Conservation (phyloP, 1,140 invertebrate species). For the Drosophila subobscura region DNA sequence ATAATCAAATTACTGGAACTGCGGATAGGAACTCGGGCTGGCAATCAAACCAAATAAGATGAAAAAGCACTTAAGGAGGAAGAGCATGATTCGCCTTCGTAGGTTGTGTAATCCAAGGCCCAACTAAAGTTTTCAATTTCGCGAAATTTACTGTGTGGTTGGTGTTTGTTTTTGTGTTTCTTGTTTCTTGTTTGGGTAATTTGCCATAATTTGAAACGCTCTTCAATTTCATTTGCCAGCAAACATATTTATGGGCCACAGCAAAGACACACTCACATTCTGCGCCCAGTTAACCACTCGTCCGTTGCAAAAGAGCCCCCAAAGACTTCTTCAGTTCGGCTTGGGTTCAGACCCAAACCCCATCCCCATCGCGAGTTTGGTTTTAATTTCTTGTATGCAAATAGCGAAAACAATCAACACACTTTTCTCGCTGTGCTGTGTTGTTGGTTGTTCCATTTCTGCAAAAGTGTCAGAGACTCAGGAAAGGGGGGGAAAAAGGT, state of each 20-base stretch:
- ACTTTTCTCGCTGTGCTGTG: slow-evolving; percentile 10
- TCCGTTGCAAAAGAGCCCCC: slow-evolving; percentile 42
- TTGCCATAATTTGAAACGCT: slow-evolving; percentile 52
- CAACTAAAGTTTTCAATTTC: slow-evolving; percentile 34
- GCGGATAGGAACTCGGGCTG: slow-evolving; percentile 18
- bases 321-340: slow-evolving; percentile 1
- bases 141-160: slow-evolving; percentile 18
- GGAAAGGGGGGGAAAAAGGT: slow-evolving; percentile 55
- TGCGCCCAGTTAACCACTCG: slow-evolving; percentile 54
- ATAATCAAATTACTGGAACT: slow-evolving; percentile 19
- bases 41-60: slow-evolving; percentile 17
- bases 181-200: slow-evolving; percentile 29
- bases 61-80: slow-evolving; percentile 11
- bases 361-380: slow-evolving; percentile 20
- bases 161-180: slow-evolving; percentile 20
- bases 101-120: slow-evolving; percentile 34
- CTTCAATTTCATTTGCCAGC: slow-evolving; percentile 47
- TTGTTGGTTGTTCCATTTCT: slow-evolving; percentile 56
- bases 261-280: slow-evolving; percentile 51
- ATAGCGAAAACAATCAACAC: slow-evolving; percentile 52
- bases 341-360: slow-evolving; percentile 9
- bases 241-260: slow-evolving; percentile 48
- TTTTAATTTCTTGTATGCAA: slow-evolving; percentile 61
- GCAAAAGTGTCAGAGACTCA: slow-evolving; percentile 68
- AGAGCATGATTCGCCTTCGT: background rate